These are phyloP conservation scores for Cardiocondyla obscurior DNA, from an alignment of 1,140 invertebrate genomes.

Conservation along the genomic window DNA sequence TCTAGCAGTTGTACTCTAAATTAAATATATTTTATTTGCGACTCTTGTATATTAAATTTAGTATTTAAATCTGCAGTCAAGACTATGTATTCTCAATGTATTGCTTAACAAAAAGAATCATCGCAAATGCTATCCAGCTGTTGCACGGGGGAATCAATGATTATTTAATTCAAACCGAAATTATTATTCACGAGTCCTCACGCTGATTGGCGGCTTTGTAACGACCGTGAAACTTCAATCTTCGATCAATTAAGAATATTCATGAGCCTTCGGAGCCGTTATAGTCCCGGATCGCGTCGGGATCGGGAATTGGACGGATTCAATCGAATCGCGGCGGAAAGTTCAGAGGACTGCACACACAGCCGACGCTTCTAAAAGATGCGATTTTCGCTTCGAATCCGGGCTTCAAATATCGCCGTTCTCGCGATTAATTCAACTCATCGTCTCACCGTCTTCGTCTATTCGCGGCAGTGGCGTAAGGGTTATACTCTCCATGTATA, in stretches of 20 bases:
- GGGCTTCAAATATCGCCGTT: constrained; percentile 19
- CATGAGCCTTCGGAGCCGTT: constrained; percentile 30
- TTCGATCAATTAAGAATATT: constrained; percentile 57
- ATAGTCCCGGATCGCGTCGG: constrained; percentile 6
- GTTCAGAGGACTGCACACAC: constrained; percentile 36
- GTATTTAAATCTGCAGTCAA: background rate
- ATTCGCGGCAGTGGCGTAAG: constrained; percentile 40
- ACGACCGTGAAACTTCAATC: constrained; percentile 34
- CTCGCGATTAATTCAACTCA: constrained; percentile 58
- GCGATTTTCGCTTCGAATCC: constrained; percentile 43
- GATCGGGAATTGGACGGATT: constrained; percentile 44
- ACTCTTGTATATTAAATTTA: background rate
- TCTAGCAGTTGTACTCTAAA: background rate
- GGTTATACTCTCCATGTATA: background rate
- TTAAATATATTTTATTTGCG: background rate
- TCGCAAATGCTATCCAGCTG: background rate
- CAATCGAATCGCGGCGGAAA: constrained; percentile 44
- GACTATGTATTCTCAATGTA: background rate
- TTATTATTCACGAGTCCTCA: constrained; percentile 45
- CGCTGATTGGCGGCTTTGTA: constrained; percentile 46
- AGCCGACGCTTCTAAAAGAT: constrained; percentile 22
- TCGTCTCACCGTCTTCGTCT: constrained; percentile 26
- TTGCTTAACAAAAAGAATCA: background rate
- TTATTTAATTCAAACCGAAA: constrained; percentile 21
- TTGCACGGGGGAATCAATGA: background rate